phyloP scores from a whole-genome alignment of 2,797 vertebrate genomes.

The Lagocephalus sceleratus region DNA sequence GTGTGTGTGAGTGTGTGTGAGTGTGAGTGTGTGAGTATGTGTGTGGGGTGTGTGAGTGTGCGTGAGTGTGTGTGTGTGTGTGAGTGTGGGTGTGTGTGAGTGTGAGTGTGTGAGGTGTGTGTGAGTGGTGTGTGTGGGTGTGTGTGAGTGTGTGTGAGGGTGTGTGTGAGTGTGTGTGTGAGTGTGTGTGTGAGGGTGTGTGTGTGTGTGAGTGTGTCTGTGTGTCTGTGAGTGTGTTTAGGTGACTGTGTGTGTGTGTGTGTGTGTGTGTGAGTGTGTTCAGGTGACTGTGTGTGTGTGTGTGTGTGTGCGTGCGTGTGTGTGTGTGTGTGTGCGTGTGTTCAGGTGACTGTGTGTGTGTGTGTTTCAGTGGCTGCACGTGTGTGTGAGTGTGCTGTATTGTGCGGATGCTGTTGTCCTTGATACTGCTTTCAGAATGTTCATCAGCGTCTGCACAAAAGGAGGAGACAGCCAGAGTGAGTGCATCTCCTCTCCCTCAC shows the following conservation, averaged over 20 bases:
- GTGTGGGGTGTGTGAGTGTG: too few species aligned
- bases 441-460: neutral
- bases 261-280: neutral
- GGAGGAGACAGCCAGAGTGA: too few species aligned
- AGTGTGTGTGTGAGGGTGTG: too few species aligned
- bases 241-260: neutral
- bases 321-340: neutral
- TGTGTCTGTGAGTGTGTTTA: neutral
- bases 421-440: constrained; percentile 11
- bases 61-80: neutral
- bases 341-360: too few species aligned
- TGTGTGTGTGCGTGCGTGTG: neutral
- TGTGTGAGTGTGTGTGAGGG: neutral
- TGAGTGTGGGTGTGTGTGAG: neutral
- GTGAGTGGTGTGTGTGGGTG: neutral
- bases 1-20: neutral
- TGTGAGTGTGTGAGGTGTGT: too few species aligned
- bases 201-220: constrained; percentile 1
- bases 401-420: constrained; percentile 6
- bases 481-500: too few species aligned
- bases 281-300: too few species aligned
- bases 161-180: neutral
- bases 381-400: neutral
- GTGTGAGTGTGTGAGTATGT: too few species aligned
- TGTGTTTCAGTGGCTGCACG: too few species aligned